Evolutionary conservation across 2,888 invertebrate species (phyloP).

Genomic region (Nycteola revayana): DNA sequence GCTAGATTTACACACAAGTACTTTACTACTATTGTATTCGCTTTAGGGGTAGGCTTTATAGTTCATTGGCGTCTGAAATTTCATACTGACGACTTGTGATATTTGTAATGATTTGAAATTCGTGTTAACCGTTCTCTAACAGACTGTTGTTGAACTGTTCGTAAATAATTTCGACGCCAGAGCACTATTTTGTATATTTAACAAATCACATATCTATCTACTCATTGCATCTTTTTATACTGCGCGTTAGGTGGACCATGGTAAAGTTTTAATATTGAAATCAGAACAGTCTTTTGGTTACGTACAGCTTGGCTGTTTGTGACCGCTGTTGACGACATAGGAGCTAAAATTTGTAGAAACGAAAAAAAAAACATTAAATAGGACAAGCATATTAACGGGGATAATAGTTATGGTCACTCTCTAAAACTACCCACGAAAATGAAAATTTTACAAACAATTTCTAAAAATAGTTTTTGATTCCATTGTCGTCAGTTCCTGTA

Average conservation of each 20-base stretch:
- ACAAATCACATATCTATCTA: constrained; percentile 77
- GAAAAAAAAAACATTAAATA: too few species aligned
- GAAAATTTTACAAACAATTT: too few species aligned
- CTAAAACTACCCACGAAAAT: too few species aligned
- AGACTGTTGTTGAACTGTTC: constrained; percentile 19
- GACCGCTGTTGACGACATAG: constrained; percentile 11
- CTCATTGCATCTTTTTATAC: constrained; percentile 71
- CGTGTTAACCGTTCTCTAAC: constrained; percentile 15
- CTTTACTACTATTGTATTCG: constrained; percentile 58
- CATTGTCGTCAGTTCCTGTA: too few species aligned
- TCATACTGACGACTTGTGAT: constrained; percentile 26
- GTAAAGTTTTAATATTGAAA: constrained; percentile 34
- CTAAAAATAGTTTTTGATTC: too few species aligned
- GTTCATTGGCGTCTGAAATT: constrained; percentile 45
- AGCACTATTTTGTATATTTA: constrained; percentile 48
- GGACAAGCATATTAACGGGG: too few species aligned
- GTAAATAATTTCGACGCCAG: constrained; percentile 33
- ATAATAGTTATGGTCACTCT: too few species aligned
- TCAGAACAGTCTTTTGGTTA: constrained; percentile 25
- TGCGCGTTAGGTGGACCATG: constrained; percentile 73
- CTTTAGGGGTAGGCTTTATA: constrained; percentile 64
- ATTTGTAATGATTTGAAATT: constrained; percentile 37
- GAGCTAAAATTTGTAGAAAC: too few species aligned
- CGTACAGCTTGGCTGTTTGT: constrained; percentile 22
- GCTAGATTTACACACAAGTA: constrained; percentile 62